Conservation (phyloP, 2,113 vertebrate species). For the Isurus oxyrinchus region DNA sequence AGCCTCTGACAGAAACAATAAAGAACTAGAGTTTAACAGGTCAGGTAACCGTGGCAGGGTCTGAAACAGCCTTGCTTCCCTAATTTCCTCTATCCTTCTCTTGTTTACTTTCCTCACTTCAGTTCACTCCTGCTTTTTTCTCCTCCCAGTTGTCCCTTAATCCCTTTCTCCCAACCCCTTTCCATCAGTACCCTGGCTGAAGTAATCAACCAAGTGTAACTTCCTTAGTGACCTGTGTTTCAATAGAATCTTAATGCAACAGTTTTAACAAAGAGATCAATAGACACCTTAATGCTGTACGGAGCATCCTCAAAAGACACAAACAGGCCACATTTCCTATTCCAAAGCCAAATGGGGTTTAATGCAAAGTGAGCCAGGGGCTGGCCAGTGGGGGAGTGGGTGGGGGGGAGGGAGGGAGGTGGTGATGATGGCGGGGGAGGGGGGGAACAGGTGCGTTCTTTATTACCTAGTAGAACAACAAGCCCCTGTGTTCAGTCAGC, state of each 20-base stretch:
- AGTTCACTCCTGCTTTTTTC: not conserved
- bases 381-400: not conserved
- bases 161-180: slow-evolving; percentile 1
- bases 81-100: slow-evolving; percentile 1
- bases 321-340: not conserved
- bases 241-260: slow-evolving; percentile 52
- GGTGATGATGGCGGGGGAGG: not conserved
- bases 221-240: slow-evolving; percentile 46
- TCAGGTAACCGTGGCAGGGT: not conserved
- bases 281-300: slow-evolving; percentile 43
- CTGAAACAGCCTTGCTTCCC: not conserved
- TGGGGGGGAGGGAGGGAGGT: not conserved
- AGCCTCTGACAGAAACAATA: slow-evolving; percentile 10
- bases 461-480: slow-evolving; percentile 46
- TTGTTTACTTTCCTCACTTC: slow-evolving; percentile 30
- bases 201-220: slow-evolving; percentile 40
- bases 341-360: slow-evolving; percentile 40
- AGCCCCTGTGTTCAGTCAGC: slow-evolving; percentile 47
- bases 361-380: slow-evolving; percentile 40
- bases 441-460: slow-evolving; percentile 47
- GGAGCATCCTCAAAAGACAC: slow-evolving; percentile 17
- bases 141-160: slow-evolving; percentile 28
- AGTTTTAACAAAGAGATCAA: slow-evolving; percentile 56
- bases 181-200: not conserved
- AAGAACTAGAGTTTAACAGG: slow-evolving; percentile 8